Base-by-base conservation (phyloP, 2,797 vertebrate genomes). In the Acrossocheilus fasciatus region DNA sequence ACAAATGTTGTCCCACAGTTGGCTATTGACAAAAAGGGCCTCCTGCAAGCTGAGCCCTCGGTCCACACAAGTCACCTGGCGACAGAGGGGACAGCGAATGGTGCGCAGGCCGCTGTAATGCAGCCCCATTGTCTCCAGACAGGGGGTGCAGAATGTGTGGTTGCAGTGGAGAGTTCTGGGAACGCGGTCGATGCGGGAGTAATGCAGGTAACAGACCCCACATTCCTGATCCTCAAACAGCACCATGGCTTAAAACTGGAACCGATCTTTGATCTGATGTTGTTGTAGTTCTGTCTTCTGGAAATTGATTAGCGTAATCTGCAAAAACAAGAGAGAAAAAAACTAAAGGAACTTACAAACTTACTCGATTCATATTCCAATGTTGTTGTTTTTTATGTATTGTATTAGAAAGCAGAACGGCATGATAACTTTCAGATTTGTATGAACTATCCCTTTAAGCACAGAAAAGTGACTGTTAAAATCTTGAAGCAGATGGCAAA, bases 91-190 rank as follows among this genome's bases (percentile, higher is more conserved):
- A 88, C 96, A 96, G 83, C 90, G 77, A 85, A 96, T 88, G 0
- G 90, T 94, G 69, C 94, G 87, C 77, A 94, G 82, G 45, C 87
- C 88, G 1, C 83, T 89, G 66, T 81, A 72, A 41, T 54, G 30
- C 85, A 39, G 84, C 0, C 93, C 92, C 86, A 96, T 92, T 0
- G 89, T 91, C 89, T 94, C 91, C 92, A 96, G 90, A 82, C 96
- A 96, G 0, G 17, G 88, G 0, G 92, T 88, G 14, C 96, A 96
- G 92, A 96, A 96, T 15, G 95, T 95, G 92, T 96, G 96, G 12
- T 91, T 89, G 91, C 96, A 96, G 94, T 95, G 94, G 15, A 96
- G 94, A 86, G 94, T 34, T 20, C 95, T 90, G 6, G 96, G 95
- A 87, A 96, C 76, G 41, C 94, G 87, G 50, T 95, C 92, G 74